phyloP scores from a whole-genome alignment of 2,113 vertebrate species.

The Platycercus adscitus region DNA sequence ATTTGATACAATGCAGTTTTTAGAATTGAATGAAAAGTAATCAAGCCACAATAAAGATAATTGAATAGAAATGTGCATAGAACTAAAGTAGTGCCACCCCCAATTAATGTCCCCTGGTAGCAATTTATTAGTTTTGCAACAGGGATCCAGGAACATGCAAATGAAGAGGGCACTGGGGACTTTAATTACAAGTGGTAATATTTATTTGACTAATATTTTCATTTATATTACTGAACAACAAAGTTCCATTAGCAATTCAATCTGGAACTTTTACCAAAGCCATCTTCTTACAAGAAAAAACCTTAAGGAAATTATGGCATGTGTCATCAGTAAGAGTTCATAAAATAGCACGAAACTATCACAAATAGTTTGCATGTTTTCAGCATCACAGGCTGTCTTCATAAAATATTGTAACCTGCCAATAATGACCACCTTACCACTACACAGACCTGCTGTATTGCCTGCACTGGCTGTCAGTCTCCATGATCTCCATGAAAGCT shows the following conservation, averaged over 20 bases:
- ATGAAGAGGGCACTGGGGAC: background rate
- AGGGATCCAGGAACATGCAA: background rate
- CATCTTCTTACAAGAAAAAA: background rate
- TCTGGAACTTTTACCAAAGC: background rate
- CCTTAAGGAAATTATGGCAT: background rate
- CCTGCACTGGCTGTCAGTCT: background rate
- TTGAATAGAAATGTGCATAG: background rate
- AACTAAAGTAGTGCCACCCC: slow-evolving; percentile 24
- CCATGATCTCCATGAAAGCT: background rate
- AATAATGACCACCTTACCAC: background rate
- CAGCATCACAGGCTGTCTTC: background rate
- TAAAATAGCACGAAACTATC: background rate
- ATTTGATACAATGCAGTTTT: slow-evolving; percentile 65
- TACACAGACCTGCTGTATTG: background rate
- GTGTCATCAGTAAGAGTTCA: background rate
- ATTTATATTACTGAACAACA: slow-evolving; percentile 14
- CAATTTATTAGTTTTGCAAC: slow-evolving; percentile 39
- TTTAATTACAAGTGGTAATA: slow-evolving; percentile 19
- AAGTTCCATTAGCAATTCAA: background rate
- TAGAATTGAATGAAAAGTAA: slow-evolving; percentile 68
- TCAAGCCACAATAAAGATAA: slow-evolving; percentile 62
- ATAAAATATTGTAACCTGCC: background rate
- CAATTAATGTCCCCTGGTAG: slow-evolving; percentile 15
- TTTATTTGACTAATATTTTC: slow-evolving; percentile 28
- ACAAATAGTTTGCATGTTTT: background rate